phyloP scores from a whole-genome alignment of 2,113 vertebrate genomes.

The Dryoscopus gambensis region DNA sequence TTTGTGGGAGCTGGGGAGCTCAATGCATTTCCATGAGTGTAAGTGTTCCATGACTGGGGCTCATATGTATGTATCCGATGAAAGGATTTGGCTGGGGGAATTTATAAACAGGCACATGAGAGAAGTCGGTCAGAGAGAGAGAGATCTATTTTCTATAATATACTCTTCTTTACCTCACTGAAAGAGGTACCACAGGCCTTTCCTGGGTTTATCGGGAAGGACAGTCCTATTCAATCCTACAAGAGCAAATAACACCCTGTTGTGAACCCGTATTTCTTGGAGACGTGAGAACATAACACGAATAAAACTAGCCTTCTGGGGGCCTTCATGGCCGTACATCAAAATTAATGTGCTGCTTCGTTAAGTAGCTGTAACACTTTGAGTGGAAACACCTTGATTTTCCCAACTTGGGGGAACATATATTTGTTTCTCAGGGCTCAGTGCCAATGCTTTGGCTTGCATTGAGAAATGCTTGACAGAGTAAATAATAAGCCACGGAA shows the following conservation, averaged over 20 bases:
- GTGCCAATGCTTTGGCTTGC: neutral
- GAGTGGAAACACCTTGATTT: neutral
- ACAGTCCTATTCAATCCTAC: neutral
- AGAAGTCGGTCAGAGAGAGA: neutral
- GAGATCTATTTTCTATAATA: neutral
- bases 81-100: neutral
- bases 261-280: neutral
- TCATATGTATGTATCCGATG: neutral
- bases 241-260: neutral
- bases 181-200: neutral
- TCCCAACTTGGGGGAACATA: neutral
- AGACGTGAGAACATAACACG: neutral
- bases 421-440: neutral
- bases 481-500: neutral
- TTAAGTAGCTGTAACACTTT: neutral
- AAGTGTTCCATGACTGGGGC: neutral
- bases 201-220: neutral
- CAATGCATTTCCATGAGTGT: neutral
- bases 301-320: neutral
- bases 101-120: neutral
- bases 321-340: neutral
- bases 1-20: neutral
- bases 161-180: neutral
- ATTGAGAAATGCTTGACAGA: neutral
- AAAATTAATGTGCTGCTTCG: neutral